Percentiles rank a stretch among this genome's conserved stretches.
Conservation (phyloP, 2,888 invertebrate species). For the Catocala sponsa region DNA sequence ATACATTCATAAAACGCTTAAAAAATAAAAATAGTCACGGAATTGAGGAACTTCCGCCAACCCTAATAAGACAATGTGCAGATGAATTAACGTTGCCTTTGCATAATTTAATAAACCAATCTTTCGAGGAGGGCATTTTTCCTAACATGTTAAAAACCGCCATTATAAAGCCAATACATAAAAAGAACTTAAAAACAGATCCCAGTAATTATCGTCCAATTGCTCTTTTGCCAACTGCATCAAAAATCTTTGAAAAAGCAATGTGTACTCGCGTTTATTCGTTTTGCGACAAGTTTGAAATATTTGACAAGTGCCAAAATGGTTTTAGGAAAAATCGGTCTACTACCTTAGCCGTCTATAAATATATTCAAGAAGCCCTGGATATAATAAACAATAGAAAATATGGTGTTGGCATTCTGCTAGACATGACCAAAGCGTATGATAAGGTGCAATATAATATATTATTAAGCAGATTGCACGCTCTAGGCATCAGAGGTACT, state of each 20-base stretch:
- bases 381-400: too few relatives aligned
- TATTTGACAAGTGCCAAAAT: too few relatives aligned
- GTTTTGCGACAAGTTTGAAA: too few relatives aligned
- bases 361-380: too few relatives aligned
- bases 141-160: neutral
- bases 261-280: neutral
- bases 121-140: neutral
- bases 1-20: neutral
- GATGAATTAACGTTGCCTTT: neutral
- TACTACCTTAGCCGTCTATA: too few relatives aligned
- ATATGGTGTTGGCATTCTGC: too few relatives aligned
- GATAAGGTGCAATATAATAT: too few relatives aligned
- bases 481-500: neutral
- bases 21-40: neutral
- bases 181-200: constrained; percentile 15
- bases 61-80: too few relatives aligned
- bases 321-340: too few relatives aligned
- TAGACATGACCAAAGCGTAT: too few relatives aligned
- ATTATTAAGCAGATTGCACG: too few relatives aligned
- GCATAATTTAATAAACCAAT: neutral
- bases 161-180: neutral
- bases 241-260: constrained; percentile 19
- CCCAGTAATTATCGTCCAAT: constrained; percentile 10
- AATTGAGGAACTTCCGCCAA: neutral
- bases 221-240: constrained; percentile 3